Evolutionary conservation across 2,113 vertebrate genomes (phyloP).

Genomic region (Fregetta grallaria): DNA sequence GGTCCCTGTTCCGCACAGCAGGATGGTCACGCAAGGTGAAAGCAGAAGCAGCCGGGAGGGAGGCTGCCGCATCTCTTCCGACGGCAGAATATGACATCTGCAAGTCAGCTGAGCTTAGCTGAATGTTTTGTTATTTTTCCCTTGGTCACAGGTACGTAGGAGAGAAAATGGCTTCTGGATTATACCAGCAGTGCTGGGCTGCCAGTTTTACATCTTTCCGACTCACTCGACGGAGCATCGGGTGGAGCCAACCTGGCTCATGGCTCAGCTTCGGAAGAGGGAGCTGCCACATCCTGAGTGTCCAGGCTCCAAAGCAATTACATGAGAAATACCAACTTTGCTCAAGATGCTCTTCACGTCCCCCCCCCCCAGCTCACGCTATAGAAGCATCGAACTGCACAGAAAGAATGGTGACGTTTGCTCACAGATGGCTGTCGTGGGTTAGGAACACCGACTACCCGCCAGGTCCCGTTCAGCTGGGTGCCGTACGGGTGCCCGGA

Average conservation of each 20-base stretch:
- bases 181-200: neutral
- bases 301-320: neutral
- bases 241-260: neutral
- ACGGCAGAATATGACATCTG: neutral
- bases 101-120: neutral
- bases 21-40: neutral
- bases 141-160: neutral
- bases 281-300: neutral
- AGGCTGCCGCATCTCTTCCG: neutral
- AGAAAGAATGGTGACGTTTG: accelerated
- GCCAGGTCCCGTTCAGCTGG: neutral
- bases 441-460: neutral
- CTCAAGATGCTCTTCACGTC: neutral
- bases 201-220: neutral
- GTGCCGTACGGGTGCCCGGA: accelerated
- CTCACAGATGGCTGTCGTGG: neutral
- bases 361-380: neutral
- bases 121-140: neutral
- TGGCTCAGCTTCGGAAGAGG: neutral
- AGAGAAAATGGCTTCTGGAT: neutral
- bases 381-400: neutral
- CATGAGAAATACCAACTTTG: neutral
- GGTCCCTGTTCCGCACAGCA: neutral
- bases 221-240: neutral
- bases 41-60: neutral